A percentile compares a stretch with the other conserved stretches of the same genome.
These are phyloP conservation scores for Botia almorhae DNA, from an alignment of 2,797 vertebrate genomes.

Conservation along the genomic window DNA sequence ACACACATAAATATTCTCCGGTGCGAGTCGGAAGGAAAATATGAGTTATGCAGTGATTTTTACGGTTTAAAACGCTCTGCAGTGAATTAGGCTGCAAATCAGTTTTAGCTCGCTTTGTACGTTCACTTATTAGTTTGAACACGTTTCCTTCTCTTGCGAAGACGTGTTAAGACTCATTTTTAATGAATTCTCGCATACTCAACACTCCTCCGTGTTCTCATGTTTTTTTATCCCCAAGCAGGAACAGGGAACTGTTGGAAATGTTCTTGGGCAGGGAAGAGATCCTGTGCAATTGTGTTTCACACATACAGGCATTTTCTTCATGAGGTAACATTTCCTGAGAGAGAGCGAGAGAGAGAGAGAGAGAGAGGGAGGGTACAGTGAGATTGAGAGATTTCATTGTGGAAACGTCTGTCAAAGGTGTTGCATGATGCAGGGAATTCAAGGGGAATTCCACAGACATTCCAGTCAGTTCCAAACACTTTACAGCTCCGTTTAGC, in stretches of 20 bases:
- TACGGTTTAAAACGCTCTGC: background rate
- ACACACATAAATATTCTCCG: background rate
- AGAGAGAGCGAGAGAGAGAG: conserved; percentile 31
- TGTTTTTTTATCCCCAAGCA: conserved; percentile 35
- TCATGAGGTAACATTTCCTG: conserved; percentile 58
- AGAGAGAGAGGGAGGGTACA: conserved; percentile 25
- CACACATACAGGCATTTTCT: conserved; percentile 47
- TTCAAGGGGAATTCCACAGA: conserved; percentile 41
- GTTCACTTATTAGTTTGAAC: conserved; percentile 24
- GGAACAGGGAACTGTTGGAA: conserved; percentile 41
- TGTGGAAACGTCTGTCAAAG: conserved; percentile 12
- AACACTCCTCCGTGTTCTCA: conserved; percentile 1
- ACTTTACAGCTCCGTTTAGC: conserved; percentile 30
- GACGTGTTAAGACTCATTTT: conserved; percentile 28
- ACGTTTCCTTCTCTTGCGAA: conserved; percentile 24
- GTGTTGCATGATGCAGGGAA: conserved; percentile 1
- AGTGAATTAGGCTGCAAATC: background rate
- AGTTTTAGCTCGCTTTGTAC: background rate
- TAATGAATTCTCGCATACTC: conserved; percentile 23
- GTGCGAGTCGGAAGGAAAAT: background rate
- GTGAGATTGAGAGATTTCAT: background rate
- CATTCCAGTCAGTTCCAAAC: conserved; percentile 27
- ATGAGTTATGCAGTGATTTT: background rate
- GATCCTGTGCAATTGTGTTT: conserved; percentile 61
- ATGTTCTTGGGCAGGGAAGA: conserved; percentile 47